phyloP scores from a whole-genome alignment of 2,797 vertebrate species.

The Protosalanx chinensis region DNA sequence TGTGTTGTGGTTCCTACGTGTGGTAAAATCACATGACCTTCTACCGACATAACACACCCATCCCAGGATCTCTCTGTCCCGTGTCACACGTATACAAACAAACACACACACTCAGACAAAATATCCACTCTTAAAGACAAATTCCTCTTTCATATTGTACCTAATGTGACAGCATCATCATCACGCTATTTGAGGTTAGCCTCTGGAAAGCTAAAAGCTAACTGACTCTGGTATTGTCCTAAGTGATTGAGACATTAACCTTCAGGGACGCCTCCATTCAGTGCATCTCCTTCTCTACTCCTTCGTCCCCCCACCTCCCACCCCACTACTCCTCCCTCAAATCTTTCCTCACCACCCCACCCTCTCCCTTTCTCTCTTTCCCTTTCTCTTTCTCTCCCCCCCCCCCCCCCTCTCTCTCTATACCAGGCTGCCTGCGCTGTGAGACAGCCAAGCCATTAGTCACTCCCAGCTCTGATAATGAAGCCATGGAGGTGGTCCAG shows the following conservation, averaged over 20 bases:
- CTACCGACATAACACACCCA: not conserved
- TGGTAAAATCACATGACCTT: constrained; percentile 24
- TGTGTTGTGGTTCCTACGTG: constrained; percentile 23
- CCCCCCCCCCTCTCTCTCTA: too few relatives aligned
- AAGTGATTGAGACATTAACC: constrained; percentile 66
- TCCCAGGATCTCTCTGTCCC: not conserved
- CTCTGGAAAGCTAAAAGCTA: constrained; percentile 42
- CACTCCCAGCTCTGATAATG: constrained; percentile 68
- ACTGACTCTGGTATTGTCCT: constrained; percentile 52
- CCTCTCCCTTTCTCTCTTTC: not conserved
- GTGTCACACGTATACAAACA: constrained; percentile 13
- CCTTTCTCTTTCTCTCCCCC: constrained; percentile 23
- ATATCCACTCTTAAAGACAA: not conserved
- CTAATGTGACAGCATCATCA: constrained; percentile 31
- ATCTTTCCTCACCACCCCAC: constrained; percentile 2
- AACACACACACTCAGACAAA: constrained; percentile 20
- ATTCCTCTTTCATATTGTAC: constrained; percentile 32
- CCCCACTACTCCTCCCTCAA: not conserved
- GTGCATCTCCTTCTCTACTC: constrained; percentile 37
- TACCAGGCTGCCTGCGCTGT: constrained; percentile 41
- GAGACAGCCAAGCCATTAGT: constrained; percentile 63
- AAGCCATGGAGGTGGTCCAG: constrained; percentile 69
- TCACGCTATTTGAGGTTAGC: constrained; percentile 35
- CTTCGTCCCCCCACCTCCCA: not conserved
- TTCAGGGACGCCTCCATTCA: constrained; percentile 42